A percentile compares a stretch with the other conserved stretches of the same genome.
These are phyloP conservation scores for Dreissena polymorpha DNA, from an alignment of 1,140 invertebrate genomes.

Conservation along the genomic window DNA sequence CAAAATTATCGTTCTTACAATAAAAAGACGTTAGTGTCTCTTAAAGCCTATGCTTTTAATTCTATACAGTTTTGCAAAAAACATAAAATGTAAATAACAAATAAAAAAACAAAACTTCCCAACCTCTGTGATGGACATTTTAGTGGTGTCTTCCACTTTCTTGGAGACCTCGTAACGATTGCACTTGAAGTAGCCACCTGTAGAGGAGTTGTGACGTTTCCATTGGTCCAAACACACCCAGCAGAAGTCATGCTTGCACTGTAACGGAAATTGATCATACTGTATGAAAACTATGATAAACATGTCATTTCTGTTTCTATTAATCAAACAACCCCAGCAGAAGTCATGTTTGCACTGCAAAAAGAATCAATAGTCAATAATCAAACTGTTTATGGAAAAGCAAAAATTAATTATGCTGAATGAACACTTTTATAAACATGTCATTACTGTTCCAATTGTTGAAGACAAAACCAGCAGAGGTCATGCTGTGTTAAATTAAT, in stretches of 20 bases:
- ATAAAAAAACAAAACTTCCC: constrained; percentile 16
- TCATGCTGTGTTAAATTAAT: constrained; percentile 75
- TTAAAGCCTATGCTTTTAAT: not conserved
- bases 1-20: too few species aligned
- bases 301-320: too few species aligned
- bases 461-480: too few species aligned
- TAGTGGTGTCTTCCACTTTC: constrained; percentile 85
- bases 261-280: constrained; percentile 66
- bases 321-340: constrained; percentile 89
- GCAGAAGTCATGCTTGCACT: constrained; percentile 89
- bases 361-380: constrained; percentile 37
- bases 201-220: constrained; percentile 87
- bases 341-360: constrained; percentile 88
- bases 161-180: constrained; percentile 86
- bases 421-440: too few species aligned
- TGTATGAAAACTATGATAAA: too few species aligned
- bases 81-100: not conserved
- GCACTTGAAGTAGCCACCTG: constrained; percentile 88
- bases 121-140: constrained; percentile 82
- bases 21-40: not conserved
- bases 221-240: constrained; percentile 88
- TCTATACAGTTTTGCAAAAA: not conserved
- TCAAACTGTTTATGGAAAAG: not conserved
- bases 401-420: too few species aligned
- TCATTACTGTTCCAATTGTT: too few species aligned